Evolutionary conservation across 1,140 invertebrate genomes (phyloP), one percentile per base, ranked within the genome.

Genomic region (Leguminivora glycinivorella): DNA sequence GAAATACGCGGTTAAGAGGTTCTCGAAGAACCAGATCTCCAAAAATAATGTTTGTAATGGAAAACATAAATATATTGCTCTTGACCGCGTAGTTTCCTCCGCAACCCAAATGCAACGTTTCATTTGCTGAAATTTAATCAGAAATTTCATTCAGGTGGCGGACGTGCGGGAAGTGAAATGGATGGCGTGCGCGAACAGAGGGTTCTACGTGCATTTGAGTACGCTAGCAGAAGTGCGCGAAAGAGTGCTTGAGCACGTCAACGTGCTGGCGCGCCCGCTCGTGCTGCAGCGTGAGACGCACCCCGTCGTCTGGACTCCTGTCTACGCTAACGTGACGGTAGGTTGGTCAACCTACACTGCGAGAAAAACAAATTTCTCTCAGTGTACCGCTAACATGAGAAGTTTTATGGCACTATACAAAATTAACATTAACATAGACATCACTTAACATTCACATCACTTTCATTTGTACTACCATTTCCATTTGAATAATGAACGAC

Each of bases 131-230:
- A 56, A 22, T 34, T 19, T 67, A 69, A 69, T 43, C 56, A 67
- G 40, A 74, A 68, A 69, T 29, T 68, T 43, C 26, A 52, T 78
- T 29, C 77, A 92, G 92, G 95, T 95, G 22, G 93, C 94, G 6
- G 96, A 96, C 88, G 94, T 95, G 19, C 93, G 94, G 77, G 94
- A 99, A 83, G 96, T 99, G 74, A 96, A 97, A 83, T 98, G 97
- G 96, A 99, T 99, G 96, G 98, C 98, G 52, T 99, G 98, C 91
- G 95, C 95, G 2, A 99, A 99, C 92, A 86, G 93, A 94, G 98
- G 98, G 4, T 98, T 97, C 90, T 99, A 97, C 91, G 97, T 98
- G 34, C 98, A 99, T 85, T 95, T 99, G 40, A 97, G 97, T 67
- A 97, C 97, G 25, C 91, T 97, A 75, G 96, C 97, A 12, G 98